Evolutionary conservation across 2,113 vertebrate genomes (phyloP).

Genomic region (Mesocricetus auratus): DNA sequence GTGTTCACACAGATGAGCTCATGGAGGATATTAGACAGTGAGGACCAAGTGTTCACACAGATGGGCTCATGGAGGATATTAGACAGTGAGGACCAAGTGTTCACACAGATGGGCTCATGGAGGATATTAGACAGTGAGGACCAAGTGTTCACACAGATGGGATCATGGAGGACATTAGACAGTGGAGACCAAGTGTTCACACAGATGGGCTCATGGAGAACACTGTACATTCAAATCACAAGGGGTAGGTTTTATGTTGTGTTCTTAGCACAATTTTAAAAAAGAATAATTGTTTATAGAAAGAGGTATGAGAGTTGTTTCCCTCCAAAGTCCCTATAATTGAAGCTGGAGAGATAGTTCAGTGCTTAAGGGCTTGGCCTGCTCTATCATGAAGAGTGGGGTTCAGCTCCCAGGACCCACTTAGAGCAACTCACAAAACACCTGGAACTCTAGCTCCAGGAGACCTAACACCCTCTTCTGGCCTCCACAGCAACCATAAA

Average conservation of each 20-base stretch:
- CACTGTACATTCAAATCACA: neutral
- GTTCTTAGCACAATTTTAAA: neutral
- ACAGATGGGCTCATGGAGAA: neutral
- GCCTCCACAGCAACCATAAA: neutral
- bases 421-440: neutral
- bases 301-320: neutral
- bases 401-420: neutral
- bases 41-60: too few species aligned
- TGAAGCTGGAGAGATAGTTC: neutral
- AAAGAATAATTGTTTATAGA: slow-evolving; percentile 35
- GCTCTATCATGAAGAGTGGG: neutral
- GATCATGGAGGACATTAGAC: too few species aligned
- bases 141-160: too few species aligned
- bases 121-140: too few species aligned
- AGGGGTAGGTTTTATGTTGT: neutral
- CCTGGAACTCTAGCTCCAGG: neutral
- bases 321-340: slow-evolving; percentile 44
- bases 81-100: neutral
- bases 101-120: neutral
- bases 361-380: neutral
- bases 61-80: too few species aligned
- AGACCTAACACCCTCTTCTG: neutral
- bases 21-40: too few species aligned
- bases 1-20: too few species aligned
- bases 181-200: too few species aligned